These are phyloP conservation scores for Neolamprologus toae DNA, from an alignment of 2,113 vertebrate species.

Conservation along the genomic window DNA sequence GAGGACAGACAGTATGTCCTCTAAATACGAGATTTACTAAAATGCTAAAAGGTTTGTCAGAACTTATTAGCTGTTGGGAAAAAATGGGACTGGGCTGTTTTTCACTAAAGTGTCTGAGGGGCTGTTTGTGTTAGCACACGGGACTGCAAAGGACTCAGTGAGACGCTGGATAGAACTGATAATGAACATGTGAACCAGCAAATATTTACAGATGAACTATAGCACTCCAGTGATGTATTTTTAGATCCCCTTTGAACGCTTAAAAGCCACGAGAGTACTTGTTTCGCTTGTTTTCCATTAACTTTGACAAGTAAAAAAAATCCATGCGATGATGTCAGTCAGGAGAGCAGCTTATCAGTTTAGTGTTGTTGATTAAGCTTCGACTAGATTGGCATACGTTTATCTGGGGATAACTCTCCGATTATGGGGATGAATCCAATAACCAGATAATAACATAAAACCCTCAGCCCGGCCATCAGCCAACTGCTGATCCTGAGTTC, in stretches of 20 bases:
- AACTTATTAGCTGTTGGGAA: background rate
- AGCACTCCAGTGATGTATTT: constrained; percentile 19
- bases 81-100: background rate
- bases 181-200: background rate
- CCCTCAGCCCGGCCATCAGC: background rate
- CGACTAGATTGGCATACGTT: background rate
- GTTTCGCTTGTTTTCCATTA: constrained; percentile 28
- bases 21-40: background rate
- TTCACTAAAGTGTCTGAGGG: background rate
- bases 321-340: constrained; percentile 8
- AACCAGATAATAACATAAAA: constrained; percentile 14
- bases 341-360: background rate
- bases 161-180: background rate
- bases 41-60: background rate
- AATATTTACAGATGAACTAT: constrained; percentile 23
- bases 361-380: constrained; percentile 18
- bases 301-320: background rate
- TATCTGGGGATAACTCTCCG: background rate
- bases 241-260: constrained; percentile 3
- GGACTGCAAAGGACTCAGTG: background rate
- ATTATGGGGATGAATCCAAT: constrained; percentile 26
- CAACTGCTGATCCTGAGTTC: constrained; percentile 12
- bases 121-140: background rate
- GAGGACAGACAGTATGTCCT: background rate
- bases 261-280: constrained; percentile 26